Conservation (phyloP, 1,140 invertebrate species). For the Tetragonula clypearis region DNA sequence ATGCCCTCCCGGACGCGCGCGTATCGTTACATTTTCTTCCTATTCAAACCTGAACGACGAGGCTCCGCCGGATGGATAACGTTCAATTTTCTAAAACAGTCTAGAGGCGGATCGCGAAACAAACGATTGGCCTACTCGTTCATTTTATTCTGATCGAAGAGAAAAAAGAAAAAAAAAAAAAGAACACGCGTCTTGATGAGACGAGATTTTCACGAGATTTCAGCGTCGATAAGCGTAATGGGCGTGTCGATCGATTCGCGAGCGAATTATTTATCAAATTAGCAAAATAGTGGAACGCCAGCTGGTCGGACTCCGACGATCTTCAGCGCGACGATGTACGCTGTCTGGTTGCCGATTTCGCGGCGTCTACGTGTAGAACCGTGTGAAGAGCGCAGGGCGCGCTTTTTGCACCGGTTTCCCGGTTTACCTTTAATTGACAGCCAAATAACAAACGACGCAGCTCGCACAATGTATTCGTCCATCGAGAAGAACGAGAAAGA, state of each 20-base stretch:
- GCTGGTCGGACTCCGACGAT: neutral
- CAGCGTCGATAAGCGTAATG: neutral
- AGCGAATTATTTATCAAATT: constrained; percentile 30
- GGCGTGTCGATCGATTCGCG: neutral
- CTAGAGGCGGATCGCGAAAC: neutral
- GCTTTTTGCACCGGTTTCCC: neutral
- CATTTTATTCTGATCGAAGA: neutral
- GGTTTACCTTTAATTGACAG: constrained; percentile 16
- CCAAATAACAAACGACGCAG: neutral
- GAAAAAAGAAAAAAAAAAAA: neutral
- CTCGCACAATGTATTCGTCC: neutral
- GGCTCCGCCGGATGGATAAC: too few relatives aligned
- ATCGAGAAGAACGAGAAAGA: neutral
- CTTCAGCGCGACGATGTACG: neutral
- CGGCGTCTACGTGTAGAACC: neutral
- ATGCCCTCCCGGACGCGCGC: neutral
- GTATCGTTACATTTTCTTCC: constrained; percentile 1
- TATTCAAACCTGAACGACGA: neutral
- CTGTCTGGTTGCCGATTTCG: neutral
- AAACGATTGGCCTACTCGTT: neutral
- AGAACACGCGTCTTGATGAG: too few relatives aligned
- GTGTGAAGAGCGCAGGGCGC: neutral
- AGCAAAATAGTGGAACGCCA: neutral
- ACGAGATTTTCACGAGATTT: constrained; percentile 1
- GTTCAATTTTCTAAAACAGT: neutral